These are phyloP conservation scores for Amphipoea lucens DNA, from an alignment of 2,888 invertebrate genomes.

Conservation along the genomic window DNA sequence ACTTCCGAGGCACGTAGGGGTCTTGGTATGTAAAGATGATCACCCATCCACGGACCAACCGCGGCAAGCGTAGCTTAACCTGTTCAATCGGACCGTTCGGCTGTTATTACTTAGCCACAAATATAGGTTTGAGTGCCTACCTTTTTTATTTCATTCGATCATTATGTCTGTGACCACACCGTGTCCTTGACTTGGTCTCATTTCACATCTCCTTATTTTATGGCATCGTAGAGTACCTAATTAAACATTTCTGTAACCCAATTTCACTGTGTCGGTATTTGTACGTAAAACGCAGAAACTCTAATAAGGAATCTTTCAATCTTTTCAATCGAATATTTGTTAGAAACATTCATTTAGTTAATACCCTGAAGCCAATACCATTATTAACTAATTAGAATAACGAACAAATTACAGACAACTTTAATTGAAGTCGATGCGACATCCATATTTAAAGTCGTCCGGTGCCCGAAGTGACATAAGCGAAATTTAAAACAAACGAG, in stretches of 20 bases:
- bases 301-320: not conserved
- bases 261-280: not conserved
- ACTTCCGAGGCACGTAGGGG: not conserved
- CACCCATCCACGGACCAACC: not conserved
- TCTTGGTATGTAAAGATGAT: not conserved
- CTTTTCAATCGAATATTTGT: not conserved
- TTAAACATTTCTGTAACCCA: not conserved
- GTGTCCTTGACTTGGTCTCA: not conserved
- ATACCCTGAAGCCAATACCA: not conserved
- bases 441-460: slow-evolving; percentile 43
- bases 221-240: not conserved
- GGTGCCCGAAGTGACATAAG: slow-evolving; percentile 49
- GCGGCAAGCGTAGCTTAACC: not conserved
- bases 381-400: slow-evolving; percentile 37
- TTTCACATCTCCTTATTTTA: not conserved
- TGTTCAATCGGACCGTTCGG: not conserved
- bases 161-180: not conserved
- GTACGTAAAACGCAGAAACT: not conserved
- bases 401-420: slow-evolving; percentile 35
- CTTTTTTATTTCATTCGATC: not conserved
- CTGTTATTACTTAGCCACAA: not conserved
- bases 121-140: not conserved
- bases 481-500: slow-evolving; percentile 57
- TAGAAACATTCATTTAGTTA: not conserved
- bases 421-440: slow-evolving; percentile 49